Base-by-base conservation (phyloP, 2,113 vertebrate species). In the Galbula dea region DNA sequence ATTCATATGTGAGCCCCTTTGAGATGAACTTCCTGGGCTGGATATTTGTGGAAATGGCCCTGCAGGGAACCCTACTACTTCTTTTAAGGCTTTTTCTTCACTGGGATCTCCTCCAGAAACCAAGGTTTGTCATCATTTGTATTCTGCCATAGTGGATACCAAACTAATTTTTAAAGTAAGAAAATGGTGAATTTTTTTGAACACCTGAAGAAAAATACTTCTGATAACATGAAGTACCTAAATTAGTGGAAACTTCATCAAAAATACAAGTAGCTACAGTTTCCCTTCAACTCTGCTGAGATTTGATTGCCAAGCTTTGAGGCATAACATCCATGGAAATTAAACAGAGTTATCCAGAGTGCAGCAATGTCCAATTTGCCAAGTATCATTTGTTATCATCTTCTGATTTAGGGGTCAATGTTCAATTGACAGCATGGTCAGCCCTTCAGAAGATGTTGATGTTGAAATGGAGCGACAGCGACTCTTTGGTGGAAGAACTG, bases 1-100 rank as follows among this genome's bases (percentile, higher is more conserved):
- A 97, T 86, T 95, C 97, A 6, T 98, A 98, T 1, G 91, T 96
- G 61, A 98, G 95, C 55, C 97, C 97, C 12, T 98, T 98, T 79
- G 87, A 96, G 73, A 97, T 97, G 97, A 86, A 96, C 66, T 98
- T 97, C 76, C 87, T 97, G 15, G 97, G 97, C 16, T 97, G 97
- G 97, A 95, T 97, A 87, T 97, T 97, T n/a, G 41, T 98, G 63
- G 97, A 93, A 54, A 57, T 98, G 96, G 78, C 96, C 8, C 37
- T 91, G 3, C 97, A 98, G 24, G 98, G 98, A 77, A 96, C 97
- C 0, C 15, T 96, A 4, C 88, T 98, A 5, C 95, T 98, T 10
- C 73, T 97, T 37, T 43, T 98, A 46, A 81, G 97, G 23, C 30
- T 97, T 54, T 82, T 97, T n/a, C 58, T 98, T 59, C 97, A 98